A percentile compares a stretch with the other conserved stretches of the same genome.
Evolutionary conservation across 2,797 vertebrate genomes (phyloP).

Genomic region (Mycteria americana): DNA sequence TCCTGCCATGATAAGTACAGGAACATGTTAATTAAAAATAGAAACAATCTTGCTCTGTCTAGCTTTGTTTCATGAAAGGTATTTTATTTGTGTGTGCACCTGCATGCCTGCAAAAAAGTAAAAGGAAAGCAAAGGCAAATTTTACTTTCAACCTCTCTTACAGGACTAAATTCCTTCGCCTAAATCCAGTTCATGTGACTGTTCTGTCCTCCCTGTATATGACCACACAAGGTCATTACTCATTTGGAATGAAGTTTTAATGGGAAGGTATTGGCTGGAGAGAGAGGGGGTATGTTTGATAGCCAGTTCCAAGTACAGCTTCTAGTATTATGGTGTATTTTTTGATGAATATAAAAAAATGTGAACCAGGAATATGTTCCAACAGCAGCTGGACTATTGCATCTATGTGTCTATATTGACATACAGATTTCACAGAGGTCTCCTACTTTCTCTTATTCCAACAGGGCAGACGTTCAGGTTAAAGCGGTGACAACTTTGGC

Average conservation of each 20-base stretch:
- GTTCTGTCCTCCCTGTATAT: not conserved
- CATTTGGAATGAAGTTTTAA: not conserved
- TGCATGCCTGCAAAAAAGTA: not conserved
- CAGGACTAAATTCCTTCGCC: conserved; percentile 4
- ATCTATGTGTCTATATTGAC: not conserved
- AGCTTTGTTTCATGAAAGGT: not conserved
- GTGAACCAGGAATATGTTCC: not conserved
- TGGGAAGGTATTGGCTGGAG: not conserved
- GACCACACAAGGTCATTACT: not conserved
- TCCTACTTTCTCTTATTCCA: not conserved
- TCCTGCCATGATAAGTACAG: not conserved
- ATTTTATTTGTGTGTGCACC: not conserved
- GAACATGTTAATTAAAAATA: not conserved
- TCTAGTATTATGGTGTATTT: not conserved
- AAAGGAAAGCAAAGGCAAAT: not conserved
- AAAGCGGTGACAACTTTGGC: not conserved
- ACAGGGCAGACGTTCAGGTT: not conserved
- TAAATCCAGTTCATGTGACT: conserved; percentile 34
- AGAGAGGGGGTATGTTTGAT: not conserved
- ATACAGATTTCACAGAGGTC: not conserved
- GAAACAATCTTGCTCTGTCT: not conserved
- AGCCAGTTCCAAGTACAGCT: not conserved
- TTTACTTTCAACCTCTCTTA: not conserved
- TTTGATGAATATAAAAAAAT: not conserved
- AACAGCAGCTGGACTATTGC: not conserved